phyloP scores from a whole-genome alignment of 2,113 vertebrate species.

The Otus sunia region DNA sequence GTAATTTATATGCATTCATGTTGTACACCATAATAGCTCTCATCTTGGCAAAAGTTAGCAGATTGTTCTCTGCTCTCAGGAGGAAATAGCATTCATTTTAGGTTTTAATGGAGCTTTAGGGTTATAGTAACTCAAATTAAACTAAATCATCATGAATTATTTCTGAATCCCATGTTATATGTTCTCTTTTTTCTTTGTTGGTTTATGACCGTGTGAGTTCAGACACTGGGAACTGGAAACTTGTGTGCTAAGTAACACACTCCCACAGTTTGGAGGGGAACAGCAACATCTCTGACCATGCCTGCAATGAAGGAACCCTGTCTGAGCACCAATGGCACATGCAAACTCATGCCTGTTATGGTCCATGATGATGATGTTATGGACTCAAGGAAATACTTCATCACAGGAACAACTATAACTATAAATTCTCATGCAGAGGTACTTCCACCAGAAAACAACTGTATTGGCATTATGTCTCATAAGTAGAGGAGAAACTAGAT shows the following conservation, averaged over 20 bases:
- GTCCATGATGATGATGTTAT: not conserved
- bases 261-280: not conserved
- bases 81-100: conserved; percentile 34
- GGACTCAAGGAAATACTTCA: not conserved
- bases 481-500: not conserved
- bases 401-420: not conserved
- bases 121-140: conserved; percentile 54
- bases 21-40: conserved; percentile 1
- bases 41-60: conserved; percentile 40
- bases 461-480: not conserved
- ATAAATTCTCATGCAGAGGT: not conserved
- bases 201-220: not conserved
- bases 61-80: conserved; percentile 27
- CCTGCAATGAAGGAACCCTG: not conserved
- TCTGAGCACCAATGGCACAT: not conserved
- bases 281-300: not conserved
- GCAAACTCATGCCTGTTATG: not conserved
- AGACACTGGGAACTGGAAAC: not conserved
- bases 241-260: not conserved
- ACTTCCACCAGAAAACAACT: not conserved
- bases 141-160: conserved; percentile 50
- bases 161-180: conserved; percentile 43
- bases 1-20: not conserved
- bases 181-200: not conserved
- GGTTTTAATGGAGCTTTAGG: conserved; percentile 49